Percentiles rank a stretch among this genome's conserved stretches.
Conservation (phyloP, 1,140 invertebrate species). For the Solen grandis region DNA sequence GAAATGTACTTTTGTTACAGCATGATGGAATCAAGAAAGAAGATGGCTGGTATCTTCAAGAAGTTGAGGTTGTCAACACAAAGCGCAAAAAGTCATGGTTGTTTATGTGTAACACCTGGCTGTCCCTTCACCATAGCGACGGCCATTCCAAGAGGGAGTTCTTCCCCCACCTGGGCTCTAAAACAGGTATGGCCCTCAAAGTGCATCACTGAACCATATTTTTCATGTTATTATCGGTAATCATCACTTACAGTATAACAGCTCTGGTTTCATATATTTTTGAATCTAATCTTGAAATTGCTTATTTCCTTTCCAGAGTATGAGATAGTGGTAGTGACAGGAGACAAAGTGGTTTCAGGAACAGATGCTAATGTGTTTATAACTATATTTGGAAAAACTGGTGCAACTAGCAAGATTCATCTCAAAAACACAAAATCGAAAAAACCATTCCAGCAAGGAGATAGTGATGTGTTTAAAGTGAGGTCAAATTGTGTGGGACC, state of each 20-base stretch:
- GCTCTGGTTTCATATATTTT: too few species aligned
- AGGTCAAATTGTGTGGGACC: slow-evolving; percentile 79
- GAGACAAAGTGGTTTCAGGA: slow-evolving; percentile 74
- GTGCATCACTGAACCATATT: too few species aligned
- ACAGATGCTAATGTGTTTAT: slow-evolving; percentile 80
- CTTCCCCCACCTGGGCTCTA: slow-evolving; percentile 72
- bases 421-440: slow-evolving; percentile 71
- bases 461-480: slow-evolving; percentile 76
- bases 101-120: slow-evolving; percentile 80
- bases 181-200: slow-evolving; percentile 79
- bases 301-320: slow-evolving; percentile 70
- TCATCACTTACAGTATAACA: too few species aligned
- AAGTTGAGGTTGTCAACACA: slow-evolving; percentile 78
- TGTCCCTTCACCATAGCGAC: slow-evolving; percentile 78
- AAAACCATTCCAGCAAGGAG: slow-evolving; percentile 70
- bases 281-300: not conserved
- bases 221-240: too few species aligned
- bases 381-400: slow-evolving; percentile 79
- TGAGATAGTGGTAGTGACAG: slow-evolving; percentile 78
- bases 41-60: slow-evolving; percentile 80
- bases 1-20: slow-evolving; percentile 66
- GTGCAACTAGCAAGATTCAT: slow-evolving; percentile 75
- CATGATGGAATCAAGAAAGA: slow-evolving; percentile 77
- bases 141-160: slow-evolving; percentile 75
- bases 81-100: slow-evolving; percentile 77